Percentiles rank a stretch among this genome's conserved stretches.
phyloP scores from a whole-genome alignment of 1,140 invertebrate species.

The Agrypnia vestita region DNA sequence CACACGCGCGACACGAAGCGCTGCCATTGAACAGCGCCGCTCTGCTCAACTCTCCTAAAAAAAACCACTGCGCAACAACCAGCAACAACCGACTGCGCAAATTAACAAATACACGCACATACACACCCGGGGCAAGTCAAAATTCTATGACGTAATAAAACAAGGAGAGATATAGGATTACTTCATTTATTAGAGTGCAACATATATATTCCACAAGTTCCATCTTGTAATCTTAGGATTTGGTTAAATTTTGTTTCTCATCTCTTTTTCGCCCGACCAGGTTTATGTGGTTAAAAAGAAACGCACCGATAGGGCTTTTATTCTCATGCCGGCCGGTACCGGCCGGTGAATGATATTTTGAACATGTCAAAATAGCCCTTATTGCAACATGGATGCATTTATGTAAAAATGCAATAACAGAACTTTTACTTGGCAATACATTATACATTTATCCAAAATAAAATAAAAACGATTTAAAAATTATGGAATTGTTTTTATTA shows the following conservation, averaged over 20 bases:
- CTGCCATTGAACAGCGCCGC: conserved; percentile 52
- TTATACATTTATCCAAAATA: no score
- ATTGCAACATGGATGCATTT: not conserved
- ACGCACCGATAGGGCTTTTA: conserved; percentile 10
- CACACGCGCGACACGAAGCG: conserved; percentile 43
- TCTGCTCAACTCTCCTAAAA: conserved; percentile 45
- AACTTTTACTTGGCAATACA: not conserved
- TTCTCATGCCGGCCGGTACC: conserved; percentile 8
- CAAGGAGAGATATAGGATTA: conserved; percentile 50
- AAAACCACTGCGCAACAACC: conserved; percentile 56
- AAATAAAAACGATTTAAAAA: no score
- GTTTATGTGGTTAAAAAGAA: not conserved
- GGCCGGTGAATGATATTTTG: conserved; percentile 41
- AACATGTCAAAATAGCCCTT: conserved; percentile 12
- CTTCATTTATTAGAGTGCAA: conserved; percentile 43
- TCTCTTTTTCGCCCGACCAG: conserved; percentile 29
- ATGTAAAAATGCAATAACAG: not conserved
- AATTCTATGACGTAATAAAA: conserved; percentile 51
- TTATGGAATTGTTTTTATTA: no score
- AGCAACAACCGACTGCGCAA: conserved; percentile 56
- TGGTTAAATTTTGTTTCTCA: conserved; percentile 22
- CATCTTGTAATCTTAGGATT: conserved; percentile 31
- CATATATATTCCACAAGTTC: conserved; percentile 17
- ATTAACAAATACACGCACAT: conserved; percentile 54
- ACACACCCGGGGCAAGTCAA: conserved; percentile 41